Evolutionary conservation across 2,888 invertebrate species (phyloP), one percentile per base, ranked within the genome.

Genomic region (Trichopoda pennipes): DNA sequence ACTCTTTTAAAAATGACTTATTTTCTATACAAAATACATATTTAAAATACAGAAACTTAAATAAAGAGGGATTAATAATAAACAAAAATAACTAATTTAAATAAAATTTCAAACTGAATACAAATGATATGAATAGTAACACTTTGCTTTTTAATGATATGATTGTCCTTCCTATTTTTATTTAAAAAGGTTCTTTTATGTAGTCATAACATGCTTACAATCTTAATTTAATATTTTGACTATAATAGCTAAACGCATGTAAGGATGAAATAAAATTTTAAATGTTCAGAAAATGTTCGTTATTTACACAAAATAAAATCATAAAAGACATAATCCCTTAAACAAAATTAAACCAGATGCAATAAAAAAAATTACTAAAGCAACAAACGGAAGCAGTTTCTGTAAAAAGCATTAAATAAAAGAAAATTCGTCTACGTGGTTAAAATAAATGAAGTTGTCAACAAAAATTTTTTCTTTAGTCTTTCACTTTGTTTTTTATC

Each of bases 371-470:
- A n/a, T 14, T 32, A 60, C 17, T 2, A 23, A 66, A 19, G 35
- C 19, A 35, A 35, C 56, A 75, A 82, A 79, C 82, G 82, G 82
- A 79, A 82, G 79, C 79, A 72, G 72, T 56, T 75, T 1, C 8
- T 72, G 63, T 60, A 9, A 72, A 68, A 56, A 21, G 42, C 23
- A 56, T 61, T 55, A 61, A 61, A 66, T 60, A 79, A 79, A 82
- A 58, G 75, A 82, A 79, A 79, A 75, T 72, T 56, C 44, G 61
- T 75, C 68, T 75, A 82, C 82, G 79, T 82, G 82, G 58, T 72
- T 51, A 68, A 72, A 68, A 72, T 79, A 76, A 79, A 82, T 82
- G 76, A 79, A 82, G 82, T 76, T 79, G 82, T 82, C 82, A 82
- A 63, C 75, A 49, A 47, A 51, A 19, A 7, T 51, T 55, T 74